These are phyloP conservation scores for Penaeus japonicus DNA, from an alignment of 1,140 invertebrate genomes.

Conservation along the genomic window DNA sequence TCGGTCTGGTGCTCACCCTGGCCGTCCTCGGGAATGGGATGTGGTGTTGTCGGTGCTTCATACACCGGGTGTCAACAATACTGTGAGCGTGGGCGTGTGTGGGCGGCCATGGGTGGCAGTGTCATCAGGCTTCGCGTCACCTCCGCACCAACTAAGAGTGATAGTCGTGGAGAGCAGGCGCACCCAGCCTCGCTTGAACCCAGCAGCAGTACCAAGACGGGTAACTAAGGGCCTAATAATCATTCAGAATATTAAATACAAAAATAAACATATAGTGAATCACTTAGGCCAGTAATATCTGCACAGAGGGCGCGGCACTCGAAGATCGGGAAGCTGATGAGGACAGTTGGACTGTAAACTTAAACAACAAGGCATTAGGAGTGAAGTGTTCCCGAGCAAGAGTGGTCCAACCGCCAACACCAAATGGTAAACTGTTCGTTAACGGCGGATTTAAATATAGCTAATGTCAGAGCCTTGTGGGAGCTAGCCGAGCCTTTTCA, in stretches of 20 bases:
- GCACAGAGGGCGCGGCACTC: slow-evolving; percentile 36
- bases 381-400: slow-evolving; percentile 49
- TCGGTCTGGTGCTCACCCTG: neutral
- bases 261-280: slow-evolving; percentile 49
- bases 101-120: slow-evolving; percentile 39
- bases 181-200: slow-evolving; percentile 29
- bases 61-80: slow-evolving; percentile 52
- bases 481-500: neutral
- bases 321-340: slow-evolving; percentile 27
- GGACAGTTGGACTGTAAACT: slow-evolving; percentile 48
- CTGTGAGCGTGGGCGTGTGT: slow-evolving; percentile 54
- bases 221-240: slow-evolving; percentile 32
- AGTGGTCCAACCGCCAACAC: slow-evolving; percentile 27
- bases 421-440: slow-evolving; percentile 2
- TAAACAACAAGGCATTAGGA: slow-evolving; percentile 56
- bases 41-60: slow-evolving; percentile 50
- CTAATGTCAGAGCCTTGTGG: slow-evolving; percentile 22
- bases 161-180: neutral
- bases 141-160: slow-evolving; percentile 37
- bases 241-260: slow-evolving; percentile 42
- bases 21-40: slow-evolving; percentile 23
- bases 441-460: neutral
- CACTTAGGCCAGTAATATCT: slow-evolving; percentile 35
- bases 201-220: slow-evolving; percentile 4
- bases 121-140: slow-evolving; percentile 32